Conservation (phyloP, 2,888 invertebrate species). For the Drosophila gaucha region DNA sequence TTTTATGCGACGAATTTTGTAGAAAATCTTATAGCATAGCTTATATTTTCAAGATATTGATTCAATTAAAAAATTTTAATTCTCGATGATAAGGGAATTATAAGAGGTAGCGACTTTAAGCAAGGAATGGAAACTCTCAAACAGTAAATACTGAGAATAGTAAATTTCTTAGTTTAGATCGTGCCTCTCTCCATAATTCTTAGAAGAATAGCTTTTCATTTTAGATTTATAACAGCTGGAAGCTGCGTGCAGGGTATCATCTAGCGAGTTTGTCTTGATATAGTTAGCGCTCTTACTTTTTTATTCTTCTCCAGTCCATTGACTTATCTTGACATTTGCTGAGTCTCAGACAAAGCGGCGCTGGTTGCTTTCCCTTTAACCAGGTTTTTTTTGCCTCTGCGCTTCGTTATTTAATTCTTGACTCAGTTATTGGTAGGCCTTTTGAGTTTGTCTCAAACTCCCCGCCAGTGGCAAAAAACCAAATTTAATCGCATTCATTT, state of each 20-base stretch:
- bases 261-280: not conserved
- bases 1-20: too few species aligned
- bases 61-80: too few species aligned
- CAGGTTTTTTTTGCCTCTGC: conserved; percentile 3
- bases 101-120: too few species aligned
- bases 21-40: too few species aligned
- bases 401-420: conserved; percentile 13
- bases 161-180: too few species aligned
- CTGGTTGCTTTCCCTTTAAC: conserved; percentile 27
- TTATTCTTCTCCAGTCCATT: conserved; percentile 39
- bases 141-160: too few species aligned
- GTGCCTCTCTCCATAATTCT: too few species aligned
- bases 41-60: too few species aligned
- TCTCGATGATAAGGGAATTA: too few species aligned
- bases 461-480: conserved; percentile 24
- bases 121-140: too few species aligned
- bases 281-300: not conserved
- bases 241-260: not conserved
- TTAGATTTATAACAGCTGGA: not conserved
- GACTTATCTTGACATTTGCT: conserved; percentile 49
- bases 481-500: conserved; percentile 42
- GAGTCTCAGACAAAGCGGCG: conserved; percentile 64
- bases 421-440: conserved; percentile 20
- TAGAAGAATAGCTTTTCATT: too few species aligned
- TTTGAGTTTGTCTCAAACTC: conserved; percentile 53